Evolutionary conservation across 2,113 vertebrate species (phyloP), one percentile per base, ranked within the genome.

Genomic region (Rhabdomys dilectus): DNA sequence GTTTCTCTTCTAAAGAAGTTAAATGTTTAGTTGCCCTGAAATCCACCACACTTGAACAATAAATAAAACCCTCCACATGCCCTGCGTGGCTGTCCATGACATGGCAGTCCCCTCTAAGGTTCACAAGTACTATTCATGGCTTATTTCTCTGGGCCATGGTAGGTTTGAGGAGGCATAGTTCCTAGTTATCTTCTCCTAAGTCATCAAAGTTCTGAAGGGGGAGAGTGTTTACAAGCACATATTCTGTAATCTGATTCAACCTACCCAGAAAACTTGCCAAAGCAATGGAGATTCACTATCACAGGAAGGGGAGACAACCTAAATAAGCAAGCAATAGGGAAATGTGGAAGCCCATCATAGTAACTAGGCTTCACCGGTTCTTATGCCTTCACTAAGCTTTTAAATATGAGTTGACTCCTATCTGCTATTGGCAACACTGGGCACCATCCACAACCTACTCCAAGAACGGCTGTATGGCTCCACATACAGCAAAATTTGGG

Each of bases 1-100:
- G 21, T 89, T 94, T 93, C 45, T 84, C 56, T 56, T 84, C 62
- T 78, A 92, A 91, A 39, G 17, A 73, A 89, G 42, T 66, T 86
- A 78, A 72, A 89, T 80, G 76, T 22, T 45, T 26, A 70, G 5
- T 86, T 86, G 16, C 73, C 45, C 34, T 92, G 58, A 93, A 87
- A 70, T 16, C 24, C 0, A 42, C 17, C 31, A 39, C 21, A 91
- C 60, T 87, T 88, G 82, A 80, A 91, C 89, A 82, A 88, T 16
- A 45, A 53, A 51, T 17, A 68, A 70, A n/a, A 29, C 66, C 31
- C 66, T 36, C 53, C 42, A 56, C 72, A 66, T 56, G 22, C 39
- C 48, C n/a, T 58, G 9, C 7, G 7, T 2, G 62, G 1, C 22
- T 53, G 51, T 51, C 78, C 60, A 56, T n/a, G 51, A 42, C 7